Conservation (phyloP, 2,888 invertebrate species). For the Leptopilina syphax region DNA sequence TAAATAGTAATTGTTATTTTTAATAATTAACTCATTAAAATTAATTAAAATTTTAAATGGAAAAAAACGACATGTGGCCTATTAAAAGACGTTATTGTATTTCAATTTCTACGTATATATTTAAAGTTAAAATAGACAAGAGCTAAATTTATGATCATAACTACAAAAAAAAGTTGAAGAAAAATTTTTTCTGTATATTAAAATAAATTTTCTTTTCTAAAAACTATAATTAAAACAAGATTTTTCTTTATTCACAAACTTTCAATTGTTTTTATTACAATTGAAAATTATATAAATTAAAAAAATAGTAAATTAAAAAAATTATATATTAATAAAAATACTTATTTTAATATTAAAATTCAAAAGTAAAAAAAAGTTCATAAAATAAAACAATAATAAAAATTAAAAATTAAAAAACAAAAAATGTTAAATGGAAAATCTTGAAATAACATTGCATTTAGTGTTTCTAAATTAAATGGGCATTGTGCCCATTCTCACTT, state of each 20-base stretch:
- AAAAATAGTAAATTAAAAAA: too few species aligned
- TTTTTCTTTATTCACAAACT: neutral
- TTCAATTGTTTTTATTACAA: neutral
- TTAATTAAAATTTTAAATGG: neutral
- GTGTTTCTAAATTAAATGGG: conserved; percentile 54
- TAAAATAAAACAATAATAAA: too few species aligned
- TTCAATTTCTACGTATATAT: neutral
- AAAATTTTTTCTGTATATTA: neutral
- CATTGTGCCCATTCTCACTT: conserved; percentile 64
- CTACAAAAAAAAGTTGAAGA: neutral
- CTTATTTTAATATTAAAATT: too few species aligned
- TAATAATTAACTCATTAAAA: neutral
- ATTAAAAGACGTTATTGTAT: neutral
- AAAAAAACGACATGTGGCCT: neutral
- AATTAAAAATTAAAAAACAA: neutral
- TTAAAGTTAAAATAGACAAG: conserved; percentile 1
- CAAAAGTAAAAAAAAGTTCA: too few species aligned
- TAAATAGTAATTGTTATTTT: neutral
- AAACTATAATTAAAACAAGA: neutral
- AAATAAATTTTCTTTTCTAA: neutral
- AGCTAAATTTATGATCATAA: neutral
- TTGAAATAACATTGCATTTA: conserved; percentile 63
- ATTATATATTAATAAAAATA: neutral
- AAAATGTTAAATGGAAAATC: conserved; percentile 43
- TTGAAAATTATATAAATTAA: neutral